phyloP scores from a whole-genome alignment of 2,113 vertebrate genomes.

The Oncorhynchus clarkii region DNA sequence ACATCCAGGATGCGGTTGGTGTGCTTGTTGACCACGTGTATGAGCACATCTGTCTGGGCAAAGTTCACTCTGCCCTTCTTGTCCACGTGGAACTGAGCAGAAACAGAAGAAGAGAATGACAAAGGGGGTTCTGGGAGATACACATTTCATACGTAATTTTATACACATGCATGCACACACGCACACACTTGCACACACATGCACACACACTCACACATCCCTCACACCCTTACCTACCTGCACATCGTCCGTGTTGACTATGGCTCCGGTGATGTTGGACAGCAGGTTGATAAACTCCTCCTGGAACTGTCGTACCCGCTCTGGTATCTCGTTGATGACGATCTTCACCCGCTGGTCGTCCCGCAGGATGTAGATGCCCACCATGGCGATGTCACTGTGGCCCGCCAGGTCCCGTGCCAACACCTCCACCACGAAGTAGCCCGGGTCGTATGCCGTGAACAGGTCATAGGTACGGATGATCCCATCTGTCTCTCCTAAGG shows the following conservation, averaged over 20 bases:
- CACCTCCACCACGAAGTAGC: conserved; percentile 95
- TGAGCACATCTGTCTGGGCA: conserved; percentile 90
- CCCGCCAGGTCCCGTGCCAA: conserved; percentile 87
- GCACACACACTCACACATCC: neutral
- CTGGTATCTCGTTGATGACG: conserved; percentile 94
- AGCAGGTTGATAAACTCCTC: conserved; percentile 91
- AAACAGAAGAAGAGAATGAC: conserved; percentile 2
- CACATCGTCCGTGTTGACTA: conserved; percentile 93
- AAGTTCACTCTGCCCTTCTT: conserved; percentile 93
- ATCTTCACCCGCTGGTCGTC: conserved; percentile 97
- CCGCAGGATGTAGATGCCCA: conserved; percentile 94
- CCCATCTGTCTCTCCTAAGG: conserved; percentile 78
- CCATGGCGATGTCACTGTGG: conserved; percentile 85
- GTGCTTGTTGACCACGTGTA: conserved; percentile 95
- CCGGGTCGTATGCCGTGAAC: conserved; percentile 88
- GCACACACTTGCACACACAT: neutral
- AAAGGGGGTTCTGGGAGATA: neutral
- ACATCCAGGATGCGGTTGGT: conserved; percentile 95
- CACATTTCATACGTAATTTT: too few species aligned
- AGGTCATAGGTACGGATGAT: conserved; percentile 92
- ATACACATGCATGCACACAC: neutral
- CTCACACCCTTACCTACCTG: conserved; percentile 74
- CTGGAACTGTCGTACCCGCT: conserved; percentile 87
- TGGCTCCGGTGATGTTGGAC: conserved; percentile 95
- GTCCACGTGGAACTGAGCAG: conserved; percentile 89